These are phyloP conservation scores for Pinna nobilis DNA, from an alignment of 1,140 invertebrate species.

Conservation along the genomic window DNA sequence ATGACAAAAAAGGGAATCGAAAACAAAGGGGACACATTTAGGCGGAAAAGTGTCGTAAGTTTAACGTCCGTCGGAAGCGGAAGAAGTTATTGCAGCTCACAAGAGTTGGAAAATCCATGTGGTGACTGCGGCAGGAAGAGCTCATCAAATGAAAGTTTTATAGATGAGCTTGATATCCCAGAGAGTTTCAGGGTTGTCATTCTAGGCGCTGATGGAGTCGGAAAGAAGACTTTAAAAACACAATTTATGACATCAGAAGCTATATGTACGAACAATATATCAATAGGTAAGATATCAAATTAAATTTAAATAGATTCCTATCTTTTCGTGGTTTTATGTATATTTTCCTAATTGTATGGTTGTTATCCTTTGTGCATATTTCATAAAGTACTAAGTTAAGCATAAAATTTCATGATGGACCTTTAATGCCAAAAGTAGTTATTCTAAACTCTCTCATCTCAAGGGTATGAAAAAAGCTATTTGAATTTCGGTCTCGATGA, in stretches of 20 bases:
- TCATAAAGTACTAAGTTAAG: no score
- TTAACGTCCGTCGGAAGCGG: conserved; percentile 6
- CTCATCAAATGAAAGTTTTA: neutral
- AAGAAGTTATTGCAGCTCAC: neutral
- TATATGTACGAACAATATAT: conserved; percentile 14
- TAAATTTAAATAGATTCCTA: no score
- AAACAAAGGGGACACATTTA: conserved; percentile 5
- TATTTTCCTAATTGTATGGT: no score
- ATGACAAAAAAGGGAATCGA: conserved; percentile 17
- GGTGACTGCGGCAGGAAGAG: no score
- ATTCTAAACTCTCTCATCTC: no score
- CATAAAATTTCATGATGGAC: no score
- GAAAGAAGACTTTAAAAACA: conserved; percentile 13
- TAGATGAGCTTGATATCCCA: neutral
- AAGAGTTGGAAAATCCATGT: neutral
- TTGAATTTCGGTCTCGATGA: no score
- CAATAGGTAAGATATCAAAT: neutral
- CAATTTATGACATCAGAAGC: conserved; percentile 24
- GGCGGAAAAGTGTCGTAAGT: conserved; percentile 12
- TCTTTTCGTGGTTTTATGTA: no score
- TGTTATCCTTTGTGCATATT: no score
- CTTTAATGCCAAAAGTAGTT: no score
- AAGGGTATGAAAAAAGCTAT: no score
- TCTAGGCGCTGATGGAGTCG: conserved; percentile 5
- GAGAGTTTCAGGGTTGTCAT: conserved; percentile 10